Percentiles rank a stretch among this genome's conserved stretches.
phyloP scores from a whole-genome alignment of 2,113 vertebrate genomes.

The Amblyornis subalaris region DNA sequence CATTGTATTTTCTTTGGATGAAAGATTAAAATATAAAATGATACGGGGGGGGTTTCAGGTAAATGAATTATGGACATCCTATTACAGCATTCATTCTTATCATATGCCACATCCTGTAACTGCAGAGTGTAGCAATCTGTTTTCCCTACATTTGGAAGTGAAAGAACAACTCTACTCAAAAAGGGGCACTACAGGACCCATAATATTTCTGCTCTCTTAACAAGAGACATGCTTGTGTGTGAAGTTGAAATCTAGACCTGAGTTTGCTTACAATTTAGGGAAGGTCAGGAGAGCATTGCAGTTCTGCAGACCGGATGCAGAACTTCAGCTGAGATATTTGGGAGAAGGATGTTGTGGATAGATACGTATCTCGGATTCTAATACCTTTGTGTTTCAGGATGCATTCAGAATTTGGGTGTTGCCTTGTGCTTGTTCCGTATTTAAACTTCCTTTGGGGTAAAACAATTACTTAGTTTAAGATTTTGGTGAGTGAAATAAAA shows the following conservation, averaged over 20 bases:
- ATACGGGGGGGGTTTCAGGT: rapidly evolving
- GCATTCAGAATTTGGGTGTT: constrained; percentile 7
- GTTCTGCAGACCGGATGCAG: not conserved
- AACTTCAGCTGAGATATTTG: not conserved
- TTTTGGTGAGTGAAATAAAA: not conserved
- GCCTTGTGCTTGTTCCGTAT: not conserved
- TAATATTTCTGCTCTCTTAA: not conserved
- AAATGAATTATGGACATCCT: not conserved
- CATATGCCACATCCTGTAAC: not conserved
- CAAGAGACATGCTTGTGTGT: not conserved
- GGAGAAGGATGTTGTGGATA: constrained; percentile 15
- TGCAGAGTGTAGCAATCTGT: not conserved
- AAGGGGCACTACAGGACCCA: not conserved
- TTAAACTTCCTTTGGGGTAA: constrained; percentile 22
- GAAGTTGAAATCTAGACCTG: not conserved
- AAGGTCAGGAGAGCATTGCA: not conserved
- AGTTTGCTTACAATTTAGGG: not conserved
- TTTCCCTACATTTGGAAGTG: not conserved
- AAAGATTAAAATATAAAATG: not conserved
- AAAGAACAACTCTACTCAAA: not conserved
- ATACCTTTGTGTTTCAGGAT: constrained; percentile 37
- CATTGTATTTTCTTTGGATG: not conserved
- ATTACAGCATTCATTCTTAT: not conserved
- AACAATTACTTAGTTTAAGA: not conserved
- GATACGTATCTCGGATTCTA: not conserved